phyloP scores from a whole-genome alignment of 2,888 invertebrate genomes.

The Andrena camellia region DNA sequence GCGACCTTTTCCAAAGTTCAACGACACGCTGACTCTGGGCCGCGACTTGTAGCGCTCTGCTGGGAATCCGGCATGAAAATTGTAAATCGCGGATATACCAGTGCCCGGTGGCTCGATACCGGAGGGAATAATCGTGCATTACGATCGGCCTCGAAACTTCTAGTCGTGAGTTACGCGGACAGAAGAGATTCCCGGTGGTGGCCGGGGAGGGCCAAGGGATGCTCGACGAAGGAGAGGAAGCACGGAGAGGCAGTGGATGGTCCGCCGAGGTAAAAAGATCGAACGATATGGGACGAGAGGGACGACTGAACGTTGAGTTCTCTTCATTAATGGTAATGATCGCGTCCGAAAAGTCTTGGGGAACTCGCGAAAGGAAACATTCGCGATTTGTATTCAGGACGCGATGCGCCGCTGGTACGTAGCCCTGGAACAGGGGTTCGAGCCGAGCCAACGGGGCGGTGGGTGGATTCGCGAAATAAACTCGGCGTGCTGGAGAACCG shows the following conservation, averaged over 20 bases:
- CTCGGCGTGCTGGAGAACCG: constrained; percentile 53
- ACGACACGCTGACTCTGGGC: constrained; percentile 52
- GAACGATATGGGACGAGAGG: constrained; percentile 8
- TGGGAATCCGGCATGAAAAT: constrained; percentile 59
- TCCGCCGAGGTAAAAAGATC: not conserved
- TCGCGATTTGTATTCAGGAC: constrained; percentile 81
- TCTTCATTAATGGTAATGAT: constrained; percentile 83
- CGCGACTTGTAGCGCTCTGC: constrained; percentile 50
- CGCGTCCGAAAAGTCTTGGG: constrained; percentile 69
- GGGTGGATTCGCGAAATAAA: constrained; percentile 78
- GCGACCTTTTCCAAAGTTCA: constrained; percentile 62
- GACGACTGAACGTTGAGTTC: constrained; percentile 63
- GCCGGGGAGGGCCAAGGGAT: not conserved
- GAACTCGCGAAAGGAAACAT: constrained; percentile 76
- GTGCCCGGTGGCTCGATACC: constrained; percentile 49
- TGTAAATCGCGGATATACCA: constrained; percentile 65
- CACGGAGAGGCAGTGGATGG: not conserved
- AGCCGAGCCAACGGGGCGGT: constrained; percentile 53
- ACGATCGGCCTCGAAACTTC: constrained; percentile 69
- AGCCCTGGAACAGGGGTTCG: constrained; percentile 51
- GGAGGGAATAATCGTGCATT: constrained; percentile 72
- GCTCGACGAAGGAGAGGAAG: not conserved
- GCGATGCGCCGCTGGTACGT: constrained; percentile 68
- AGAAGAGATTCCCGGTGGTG: constrained; percentile 1
- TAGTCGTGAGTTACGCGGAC: constrained; percentile 56